Percentiles rank a stretch among this genome's conserved stretches.
Evolutionary conservation across 1,140 invertebrate genomes (phyloP).

Genomic region (Drosophila parvula): DNA sequence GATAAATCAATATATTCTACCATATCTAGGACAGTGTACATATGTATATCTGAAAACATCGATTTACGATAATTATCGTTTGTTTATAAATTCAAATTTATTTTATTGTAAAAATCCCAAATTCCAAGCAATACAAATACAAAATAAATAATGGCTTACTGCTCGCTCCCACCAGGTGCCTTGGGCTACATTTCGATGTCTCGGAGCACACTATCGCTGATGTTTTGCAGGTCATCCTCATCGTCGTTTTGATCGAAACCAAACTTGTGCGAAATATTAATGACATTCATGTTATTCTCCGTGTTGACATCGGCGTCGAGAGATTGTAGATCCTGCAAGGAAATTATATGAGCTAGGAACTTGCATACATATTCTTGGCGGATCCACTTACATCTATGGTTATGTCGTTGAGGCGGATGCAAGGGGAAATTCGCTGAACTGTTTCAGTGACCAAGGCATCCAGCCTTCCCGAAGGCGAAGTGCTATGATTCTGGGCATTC

Average conservation of each 20-base stretch:
- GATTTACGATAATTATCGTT: not conserved
- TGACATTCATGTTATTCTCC: slow-evolving; percentile 41
- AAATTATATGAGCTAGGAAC: not conserved
- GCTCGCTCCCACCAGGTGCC: not conserved
- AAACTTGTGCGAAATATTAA: slow-evolving; percentile 27
- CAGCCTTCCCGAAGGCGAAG: slow-evolving; percentile 76
- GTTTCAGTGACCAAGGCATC: slow-evolving; percentile 62
- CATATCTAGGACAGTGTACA: too few relatives aligned
- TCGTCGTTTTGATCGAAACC: slow-evolving; percentile 21
- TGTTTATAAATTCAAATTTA: not conserved
- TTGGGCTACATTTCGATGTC: slow-evolving; percentile 62
- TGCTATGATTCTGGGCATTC: slow-evolving; percentile 74
- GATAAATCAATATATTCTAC: too few relatives aligned
- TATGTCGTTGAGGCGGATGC: slow-evolving; percentile 56
- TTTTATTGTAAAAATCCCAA: not conserved
- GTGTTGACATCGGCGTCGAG: not conserved
- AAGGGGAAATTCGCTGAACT: slow-evolving; percentile 39
- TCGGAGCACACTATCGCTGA: slow-evolving; percentile 74
- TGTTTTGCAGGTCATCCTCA: slow-evolving; percentile 62
- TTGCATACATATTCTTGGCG: not conserved
- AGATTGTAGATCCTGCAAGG: slow-evolving; percentile 34
- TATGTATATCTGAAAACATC: too few relatives aligned
- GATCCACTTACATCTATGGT: slow-evolving; percentile 44
- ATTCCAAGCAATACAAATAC: slow-evolving; percentile 1
- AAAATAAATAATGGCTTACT: slow-evolving; percentile 18